These are phyloP conservation scores for Limenitis arthemis DNA, from an alignment of 2,888 invertebrate species.

Conservation along the genomic window DNA sequence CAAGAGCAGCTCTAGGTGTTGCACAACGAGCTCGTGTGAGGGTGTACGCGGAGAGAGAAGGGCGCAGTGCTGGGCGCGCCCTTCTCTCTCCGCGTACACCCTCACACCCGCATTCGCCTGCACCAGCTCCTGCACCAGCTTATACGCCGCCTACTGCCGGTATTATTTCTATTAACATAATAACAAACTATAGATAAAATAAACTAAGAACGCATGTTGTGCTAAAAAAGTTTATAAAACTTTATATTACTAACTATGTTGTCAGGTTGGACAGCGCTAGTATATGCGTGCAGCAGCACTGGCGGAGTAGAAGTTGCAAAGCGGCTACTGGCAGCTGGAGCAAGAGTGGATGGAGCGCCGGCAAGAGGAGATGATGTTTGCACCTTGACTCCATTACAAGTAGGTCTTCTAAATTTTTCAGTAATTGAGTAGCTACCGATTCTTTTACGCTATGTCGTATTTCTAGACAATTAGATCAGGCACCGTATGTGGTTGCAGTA, in stretches of 20 bases:
- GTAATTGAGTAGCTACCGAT: no score
- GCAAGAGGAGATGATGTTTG: slow-evolving; percentile 86
- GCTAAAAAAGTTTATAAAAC: neutral
- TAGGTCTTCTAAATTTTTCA: no score
- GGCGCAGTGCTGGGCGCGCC: slow-evolving; percentile 46
- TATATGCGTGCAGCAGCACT: slow-evolving; percentile 75
- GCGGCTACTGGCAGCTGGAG: slow-evolving; percentile 84
- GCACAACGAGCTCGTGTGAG: slow-evolving; percentile 91
- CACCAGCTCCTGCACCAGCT: slow-evolving; percentile 33
- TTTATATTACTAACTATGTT: slow-evolving; percentile 5
- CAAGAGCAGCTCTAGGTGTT: slow-evolving; percentile 78
- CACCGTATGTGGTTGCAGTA: no score
- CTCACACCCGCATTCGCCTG: slow-evolving; percentile 36
- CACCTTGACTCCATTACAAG: slow-evolving; percentile 90
- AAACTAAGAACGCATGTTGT: neutral
- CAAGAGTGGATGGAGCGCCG: slow-evolving; percentile 89
- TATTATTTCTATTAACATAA: slow-evolving; percentile 13
- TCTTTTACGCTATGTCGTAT: no score
- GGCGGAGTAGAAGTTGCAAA: slow-evolving; percentile 70
- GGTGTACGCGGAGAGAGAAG: no score
- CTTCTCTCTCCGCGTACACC: slow-evolving; percentile 41
- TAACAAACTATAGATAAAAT: neutral
- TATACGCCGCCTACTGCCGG: slow-evolving; percentile 63
- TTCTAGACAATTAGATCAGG: neutral
- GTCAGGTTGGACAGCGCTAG: slow-evolving; percentile 87